Base-by-base conservation (phyloP, 2,797 vertebrate species). In the Acridotheres tristis region DNA sequence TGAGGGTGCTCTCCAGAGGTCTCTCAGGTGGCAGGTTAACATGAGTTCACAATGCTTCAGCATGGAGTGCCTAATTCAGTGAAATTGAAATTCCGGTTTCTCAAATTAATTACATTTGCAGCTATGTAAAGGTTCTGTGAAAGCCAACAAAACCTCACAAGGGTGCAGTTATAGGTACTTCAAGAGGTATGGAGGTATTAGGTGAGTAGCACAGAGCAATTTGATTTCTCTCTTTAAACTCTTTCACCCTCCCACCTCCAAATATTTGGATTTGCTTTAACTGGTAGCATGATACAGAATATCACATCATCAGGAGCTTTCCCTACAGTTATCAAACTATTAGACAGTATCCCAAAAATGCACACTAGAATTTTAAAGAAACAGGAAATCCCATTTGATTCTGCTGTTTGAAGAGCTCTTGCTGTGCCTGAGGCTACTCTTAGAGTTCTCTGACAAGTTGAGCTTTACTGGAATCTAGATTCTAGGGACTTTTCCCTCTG, bases 91-190 rank as follows among this genome's bases (percentile, higher is more conserved):
- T 51, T 43, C 68, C 1, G 2, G 4, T 71, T 92, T 89, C 43
- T 51, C 36, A 61, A 57, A 67, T 53, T 18, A 34, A 67, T 57
- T 50, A 8, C 66, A 75, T 74, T 21, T 83, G 23, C 53, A 82
- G 36, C 42, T 69, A 62, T 0, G 0, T 58, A 54, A 73, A 75
- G 29, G 43, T 58, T 75, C 47, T 58, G 43, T 43, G 66, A 73
- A 85, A 76, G 43, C 29, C 51, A 92, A 48, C 0, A 4, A 77
- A 79, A 88, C 25, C 40, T 68, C 48, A 48, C 0, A 5, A 1
- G 3, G 51, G 30, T 0, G 0, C 29, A 42, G 43, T 36, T 63
- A 19, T 0, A 54, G 66, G 9, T 72, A 9, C 17, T 48, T 69
- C 23, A 51, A 2, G 1, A 62, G 43, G 25, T 59, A 68, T 5